Evolutionary conservation across 2,888 invertebrate species (phyloP).

Genomic region (Unio delphinus): DNA sequence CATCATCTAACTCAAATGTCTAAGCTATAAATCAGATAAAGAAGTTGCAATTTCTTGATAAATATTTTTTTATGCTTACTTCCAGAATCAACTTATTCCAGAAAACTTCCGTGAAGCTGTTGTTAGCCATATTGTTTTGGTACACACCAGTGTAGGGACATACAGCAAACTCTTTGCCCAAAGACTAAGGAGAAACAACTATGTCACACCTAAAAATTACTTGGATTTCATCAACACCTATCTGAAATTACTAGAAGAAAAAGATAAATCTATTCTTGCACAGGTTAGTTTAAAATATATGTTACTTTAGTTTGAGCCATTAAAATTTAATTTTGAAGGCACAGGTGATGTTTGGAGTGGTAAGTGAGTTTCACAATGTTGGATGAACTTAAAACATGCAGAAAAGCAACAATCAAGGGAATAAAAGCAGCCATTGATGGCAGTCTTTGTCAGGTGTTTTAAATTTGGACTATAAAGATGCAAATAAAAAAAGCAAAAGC

Average conservation of each 20-base stretch:
- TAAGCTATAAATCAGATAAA: too few species aligned
- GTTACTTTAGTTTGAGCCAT: neutral
- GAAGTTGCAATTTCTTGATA: too few species aligned
- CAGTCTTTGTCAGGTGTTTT: too few species aligned
- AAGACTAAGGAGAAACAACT: slow-evolving; percentile 85
- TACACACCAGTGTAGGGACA: slow-evolving; percentile 82
- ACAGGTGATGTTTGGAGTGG: too few species aligned
- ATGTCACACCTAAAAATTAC: slow-evolving; percentile 93
- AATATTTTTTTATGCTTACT: slow-evolving; percentile 1
- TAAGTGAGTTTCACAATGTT: too few species aligned
- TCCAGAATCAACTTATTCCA: slow-evolving; percentile 79
- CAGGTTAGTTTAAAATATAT: slow-evolving; percentile 66
- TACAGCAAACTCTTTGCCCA: slow-evolving; percentile 83
- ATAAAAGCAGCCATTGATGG: too few species aligned
- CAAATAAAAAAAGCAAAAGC: too few species aligned
- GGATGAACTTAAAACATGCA: too few species aligned
- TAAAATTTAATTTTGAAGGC: too few species aligned
- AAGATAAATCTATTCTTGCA: slow-evolving; percentile 74
- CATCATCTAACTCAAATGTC: too few species aligned
- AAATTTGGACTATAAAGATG: too few species aligned
- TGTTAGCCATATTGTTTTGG: slow-evolving; percentile 88
- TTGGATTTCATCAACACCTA: slow-evolving; percentile 89
- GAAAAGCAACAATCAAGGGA: too few species aligned
- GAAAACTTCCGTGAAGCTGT: slow-evolving; percentile 80
- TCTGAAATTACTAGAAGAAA: slow-evolving; percentile 82